Conservation (phyloP, 2,888 invertebrate species). For the Micoletzkya japonica region DNA sequence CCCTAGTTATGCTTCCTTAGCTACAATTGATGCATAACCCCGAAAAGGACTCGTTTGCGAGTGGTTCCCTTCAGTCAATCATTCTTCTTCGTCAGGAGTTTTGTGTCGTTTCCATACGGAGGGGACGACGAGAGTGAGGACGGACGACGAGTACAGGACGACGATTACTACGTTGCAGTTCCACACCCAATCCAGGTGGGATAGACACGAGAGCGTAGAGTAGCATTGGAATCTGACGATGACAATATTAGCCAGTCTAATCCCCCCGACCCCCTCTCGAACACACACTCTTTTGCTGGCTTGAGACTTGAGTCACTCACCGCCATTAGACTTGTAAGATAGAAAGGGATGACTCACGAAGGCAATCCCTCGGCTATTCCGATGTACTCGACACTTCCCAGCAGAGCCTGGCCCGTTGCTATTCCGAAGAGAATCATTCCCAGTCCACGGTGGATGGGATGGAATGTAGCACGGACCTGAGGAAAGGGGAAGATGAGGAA, state of each 20-base stretch:
- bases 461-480: conserved; percentile 12
- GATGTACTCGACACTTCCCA: conserved; percentile 28
- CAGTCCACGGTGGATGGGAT: conserved; percentile 11
- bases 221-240: conserved; percentile 38
- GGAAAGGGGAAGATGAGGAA: too few species aligned
- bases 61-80: conserved; percentile 9
- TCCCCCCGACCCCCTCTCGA: too few species aligned
- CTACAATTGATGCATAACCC: too few species aligned
- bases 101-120: conserved; percentile 47
- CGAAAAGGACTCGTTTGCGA: too few species aligned
- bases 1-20: too few species aligned
- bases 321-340: not conserved
- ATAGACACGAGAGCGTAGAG: conserved; percentile 38
- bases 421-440: conserved; percentile 25
- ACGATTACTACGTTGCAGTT: conserved; percentile 47
- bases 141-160: conserved; percentile 46
- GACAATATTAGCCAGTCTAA: too few species aligned
- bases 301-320: too few species aligned
- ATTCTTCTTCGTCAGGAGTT: conserved; percentile 52
- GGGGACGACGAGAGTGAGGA: conserved; percentile 44
- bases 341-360: not conserved
- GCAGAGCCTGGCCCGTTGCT: conserved; percentile 32
- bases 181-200: conserved; percentile 41
- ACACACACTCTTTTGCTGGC: too few species aligned
- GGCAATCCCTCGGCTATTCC: not conserved